A percentile compares a stretch with the other conserved stretches of the same genome.
Conservation (phyloP, 2,888 invertebrate genomes). For the Drosophila buzzatii region DNA sequence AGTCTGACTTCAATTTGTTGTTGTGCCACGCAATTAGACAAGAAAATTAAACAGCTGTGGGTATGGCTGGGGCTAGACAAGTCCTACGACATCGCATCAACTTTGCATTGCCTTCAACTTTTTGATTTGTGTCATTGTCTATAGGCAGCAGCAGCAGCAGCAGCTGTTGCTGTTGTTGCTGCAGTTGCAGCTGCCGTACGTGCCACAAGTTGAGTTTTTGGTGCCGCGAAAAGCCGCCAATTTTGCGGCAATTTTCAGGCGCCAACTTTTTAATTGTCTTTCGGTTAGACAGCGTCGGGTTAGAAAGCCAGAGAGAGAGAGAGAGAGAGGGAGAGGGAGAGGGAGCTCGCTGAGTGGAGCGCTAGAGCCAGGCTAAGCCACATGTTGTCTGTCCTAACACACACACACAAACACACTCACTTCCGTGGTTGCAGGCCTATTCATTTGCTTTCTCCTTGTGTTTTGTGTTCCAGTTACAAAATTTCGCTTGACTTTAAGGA, state of each 20-base stretch:
- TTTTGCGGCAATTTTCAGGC: slow-evolving; percentile 58
- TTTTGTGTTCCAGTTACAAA: not conserved
- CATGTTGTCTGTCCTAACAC: slow-evolving; percentile 12
- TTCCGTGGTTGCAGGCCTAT: not conserved
- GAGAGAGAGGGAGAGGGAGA: too few relatives aligned
- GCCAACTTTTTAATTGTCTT: slow-evolving; percentile 78
- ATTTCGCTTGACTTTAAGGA: not conserved
- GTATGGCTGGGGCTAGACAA: not conserved
- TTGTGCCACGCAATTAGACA: slow-evolving; percentile 63
- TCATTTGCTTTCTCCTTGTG: not conserved
- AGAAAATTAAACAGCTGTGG: slow-evolving; percentile 40
- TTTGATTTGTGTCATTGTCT: slow-evolving; percentile 74
- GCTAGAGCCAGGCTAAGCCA: not conserved
- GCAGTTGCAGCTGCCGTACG: slow-evolving; percentile 53
- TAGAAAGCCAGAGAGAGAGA: not conserved
- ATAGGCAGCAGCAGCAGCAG: slow-evolving; percentile 19
- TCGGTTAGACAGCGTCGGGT: slow-evolving; percentile 31
- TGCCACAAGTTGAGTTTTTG: slow-evolving; percentile 72
- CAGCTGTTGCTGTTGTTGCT: slow-evolving; percentile 5
- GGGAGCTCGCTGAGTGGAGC: not conserved
- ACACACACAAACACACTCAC: not conserved
- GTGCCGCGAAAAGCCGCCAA: slow-evolving; percentile 57
- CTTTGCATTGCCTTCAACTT: slow-evolving; percentile 63
- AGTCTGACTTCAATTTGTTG: slow-evolving; percentile 6
- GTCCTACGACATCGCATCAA: slow-evolving; percentile 33